Percentiles rank a stretch among this genome's conserved stretches.
These are phyloP conservation scores for Drosophila limbata DNA, from an alignment of 2,888 invertebrate species.

Conservation along the genomic window DNA sequence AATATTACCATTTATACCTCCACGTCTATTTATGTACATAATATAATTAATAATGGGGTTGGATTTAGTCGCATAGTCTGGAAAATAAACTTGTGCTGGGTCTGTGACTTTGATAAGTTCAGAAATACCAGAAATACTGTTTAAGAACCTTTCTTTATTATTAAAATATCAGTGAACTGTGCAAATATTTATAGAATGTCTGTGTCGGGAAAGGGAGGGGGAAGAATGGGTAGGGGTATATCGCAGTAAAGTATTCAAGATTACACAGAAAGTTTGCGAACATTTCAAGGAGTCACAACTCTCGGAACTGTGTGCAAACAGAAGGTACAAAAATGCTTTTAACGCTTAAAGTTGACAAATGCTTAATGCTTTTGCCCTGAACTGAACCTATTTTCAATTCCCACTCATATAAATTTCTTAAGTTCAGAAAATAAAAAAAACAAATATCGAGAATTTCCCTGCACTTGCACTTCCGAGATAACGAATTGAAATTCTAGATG, in stretches of 20 bases:
- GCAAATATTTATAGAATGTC: conserved; percentile 47
- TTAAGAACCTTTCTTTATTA: conserved; percentile 40
- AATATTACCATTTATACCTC: conserved; percentile 15
- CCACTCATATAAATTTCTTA: conserved; percentile 11
- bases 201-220: background rate
- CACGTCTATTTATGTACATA: conserved; percentile 2
- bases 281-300: conserved; percentile 34
- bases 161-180: conserved; percentile 42
- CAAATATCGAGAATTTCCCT: conserved; percentile 45
- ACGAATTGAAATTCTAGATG: conserved; percentile 75
- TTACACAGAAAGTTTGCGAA: conserved; percentile 39
- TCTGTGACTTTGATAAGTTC: conserved; percentile 28
- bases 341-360: conserved; percentile 39
- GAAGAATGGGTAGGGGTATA: background rate
- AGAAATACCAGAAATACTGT: conserved; percentile 18
- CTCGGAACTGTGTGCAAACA: conserved; percentile 24
- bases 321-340: conserved; percentile 41
- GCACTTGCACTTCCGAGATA: conserved; percentile 72
- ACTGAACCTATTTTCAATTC: conserved; percentile 20
- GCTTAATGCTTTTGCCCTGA: conserved; percentile 26
- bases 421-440: conserved; percentile 34
- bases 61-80: background rate
- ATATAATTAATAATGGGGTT: conserved; percentile 21
- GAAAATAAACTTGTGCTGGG: conserved; percentile 4
- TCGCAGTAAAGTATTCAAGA: conserved; percentile 19